Percentiles rank a stretch among this genome's conserved stretches.
Evolutionary conservation across 2,888 invertebrate species (phyloP).

Genomic region (Ochropacha duplaris): DNA sequence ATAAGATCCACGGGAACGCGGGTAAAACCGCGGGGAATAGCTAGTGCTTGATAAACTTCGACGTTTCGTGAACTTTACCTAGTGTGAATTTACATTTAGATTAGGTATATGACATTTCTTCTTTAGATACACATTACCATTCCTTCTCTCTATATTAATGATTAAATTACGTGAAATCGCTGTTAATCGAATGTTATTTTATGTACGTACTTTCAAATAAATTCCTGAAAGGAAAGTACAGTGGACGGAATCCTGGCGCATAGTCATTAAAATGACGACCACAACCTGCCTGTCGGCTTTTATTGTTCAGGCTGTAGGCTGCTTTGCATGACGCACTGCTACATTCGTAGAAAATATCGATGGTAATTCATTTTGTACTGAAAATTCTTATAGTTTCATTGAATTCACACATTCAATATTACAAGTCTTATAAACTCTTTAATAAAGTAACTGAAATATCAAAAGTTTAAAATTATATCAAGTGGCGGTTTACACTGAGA

Average conservation of each 20-base stretch:
- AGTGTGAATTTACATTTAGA: not conserved
- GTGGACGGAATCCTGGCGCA: constrained; percentile 53
- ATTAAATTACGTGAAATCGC: too few species aligned
- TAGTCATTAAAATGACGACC: constrained; percentile 58
- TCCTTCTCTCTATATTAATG: too few species aligned
- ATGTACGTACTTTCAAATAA: constrained; percentile 51
- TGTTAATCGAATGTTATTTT: too few species aligned
- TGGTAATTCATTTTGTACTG: not conserved
- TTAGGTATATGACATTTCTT: not conserved
- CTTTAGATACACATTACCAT: too few species aligned
- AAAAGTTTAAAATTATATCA: not conserved
- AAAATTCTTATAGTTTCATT: not conserved
- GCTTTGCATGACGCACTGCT: constrained; percentile 48
- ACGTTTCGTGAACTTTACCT: not conserved
- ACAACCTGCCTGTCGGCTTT: constrained; percentile 66
- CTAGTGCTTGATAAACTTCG: not conserved
- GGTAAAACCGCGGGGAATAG: too few species aligned
- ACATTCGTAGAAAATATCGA: constrained; percentile 6
- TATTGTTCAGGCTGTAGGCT: constrained; percentile 64
- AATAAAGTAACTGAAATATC: too few species aligned
- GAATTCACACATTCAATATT: not conserved
- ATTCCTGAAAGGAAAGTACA: constrained; percentile 66
- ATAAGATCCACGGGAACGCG: too few species aligned
- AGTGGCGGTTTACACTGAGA: constrained; percentile 21
- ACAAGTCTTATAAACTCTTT: too few species aligned